Evolutionary conservation across 2,797 vertebrate genomes (phyloP).

Genomic region (Smutsia temminckii): DNA sequence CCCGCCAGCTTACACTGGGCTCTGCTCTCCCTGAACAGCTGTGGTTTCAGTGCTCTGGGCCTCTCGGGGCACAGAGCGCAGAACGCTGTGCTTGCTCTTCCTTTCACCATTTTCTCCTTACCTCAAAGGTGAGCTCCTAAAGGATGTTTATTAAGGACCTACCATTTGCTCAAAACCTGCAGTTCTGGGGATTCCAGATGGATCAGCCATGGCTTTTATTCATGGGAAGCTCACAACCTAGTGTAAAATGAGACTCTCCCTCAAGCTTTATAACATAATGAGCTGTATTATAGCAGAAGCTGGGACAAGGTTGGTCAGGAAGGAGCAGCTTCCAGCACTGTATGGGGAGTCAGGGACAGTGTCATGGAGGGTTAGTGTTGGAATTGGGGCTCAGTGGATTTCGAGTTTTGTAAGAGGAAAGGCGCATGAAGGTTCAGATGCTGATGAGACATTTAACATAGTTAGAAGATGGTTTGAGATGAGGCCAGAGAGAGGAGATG

Average conservation of each 20-base stretch:
- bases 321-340: not conserved
- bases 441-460: not conserved
- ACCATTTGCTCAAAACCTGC: not conserved
- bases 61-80: rapidly evolving
- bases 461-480: not conserved
- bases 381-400: not conserved
- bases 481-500: not conserved
- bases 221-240: not conserved
- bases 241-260: not conserved
- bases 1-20: not conserved
- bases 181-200: not conserved
- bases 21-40: not conserved
- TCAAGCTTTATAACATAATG: not conserved
- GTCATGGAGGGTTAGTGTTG: not conserved
- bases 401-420: not conserved
- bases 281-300: not conserved
- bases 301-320: not conserved
- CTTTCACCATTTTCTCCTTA: not conserved
- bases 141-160: not conserved
- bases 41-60: not conserved
- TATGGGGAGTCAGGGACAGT: not conserved
- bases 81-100: not conserved
- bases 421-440: not conserved
- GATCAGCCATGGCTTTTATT: not conserved
- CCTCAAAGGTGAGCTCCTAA: not conserved